Evolutionary conservation across 2,888 invertebrate genomes (phyloP).

Genomic region (Torymus texanus): DNA sequence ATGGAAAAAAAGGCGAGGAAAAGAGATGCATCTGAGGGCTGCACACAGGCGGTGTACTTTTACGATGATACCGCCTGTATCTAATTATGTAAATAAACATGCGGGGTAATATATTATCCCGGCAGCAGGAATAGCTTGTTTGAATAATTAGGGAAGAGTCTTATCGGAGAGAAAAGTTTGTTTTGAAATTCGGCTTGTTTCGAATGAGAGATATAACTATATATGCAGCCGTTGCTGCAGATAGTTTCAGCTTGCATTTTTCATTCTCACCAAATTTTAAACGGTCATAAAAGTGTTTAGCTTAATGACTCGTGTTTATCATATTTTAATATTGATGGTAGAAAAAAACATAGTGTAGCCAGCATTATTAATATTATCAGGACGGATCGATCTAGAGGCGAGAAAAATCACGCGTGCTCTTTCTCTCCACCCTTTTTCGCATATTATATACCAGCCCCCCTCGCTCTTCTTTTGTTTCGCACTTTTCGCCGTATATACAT

Average conservation of each 20-base stretch:
- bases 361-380: slow-evolving; percentile 11
- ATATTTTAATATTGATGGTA: too few relatives aligned
- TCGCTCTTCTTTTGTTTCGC: slow-evolving; percentile 20
- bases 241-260: too few relatives aligned
- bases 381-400: neutral
- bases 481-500: neutral
- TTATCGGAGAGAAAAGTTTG: slow-evolving; percentile 15
- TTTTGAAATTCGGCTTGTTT: neutral
- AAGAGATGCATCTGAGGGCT: neutral
- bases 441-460: neutral
- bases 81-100: slow-evolving; percentile 40
- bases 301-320: too few relatives aligned
- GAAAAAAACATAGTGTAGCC: neutral
- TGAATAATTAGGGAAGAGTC: slow-evolving; percentile 14
- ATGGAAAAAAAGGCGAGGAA: neutral
- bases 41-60: neutral
- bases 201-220: too few relatives aligned
- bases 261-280: too few relatives aligned
- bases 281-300: too few relatives aligned
- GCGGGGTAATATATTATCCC: slow-evolving; percentile 17
- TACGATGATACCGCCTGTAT: slow-evolving; percentile 7
- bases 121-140: neutral
- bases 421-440: neutral
- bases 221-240: too few relatives aligned
- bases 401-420: slow-evolving; percentile 5